These are phyloP conservation scores for Colletes latitarsis DNA, from an alignment of 1,140 invertebrate species.

Conservation along the genomic window DNA sequence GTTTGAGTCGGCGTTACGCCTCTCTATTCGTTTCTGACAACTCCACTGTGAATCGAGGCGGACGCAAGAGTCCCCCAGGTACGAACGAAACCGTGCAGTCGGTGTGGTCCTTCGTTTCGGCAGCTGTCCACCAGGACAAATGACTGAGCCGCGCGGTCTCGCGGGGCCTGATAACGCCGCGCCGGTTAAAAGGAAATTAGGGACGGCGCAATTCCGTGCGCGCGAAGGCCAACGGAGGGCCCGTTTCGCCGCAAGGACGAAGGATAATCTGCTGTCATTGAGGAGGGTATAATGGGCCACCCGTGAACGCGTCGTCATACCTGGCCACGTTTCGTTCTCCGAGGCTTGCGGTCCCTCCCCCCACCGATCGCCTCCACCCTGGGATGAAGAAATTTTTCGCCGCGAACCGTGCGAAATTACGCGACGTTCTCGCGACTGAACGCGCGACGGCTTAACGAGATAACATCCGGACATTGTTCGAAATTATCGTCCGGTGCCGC, in stretches of 20 bases:
- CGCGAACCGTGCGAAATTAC: conserved; percentile 62
- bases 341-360: neutral
- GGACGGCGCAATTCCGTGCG: conserved; percentile 43
- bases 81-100: conserved; percentile 15
- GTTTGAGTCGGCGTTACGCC: no score
- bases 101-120: conserved; percentile 62
- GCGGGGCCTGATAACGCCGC: conserved; percentile 53
- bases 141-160: conserved; percentile 33
- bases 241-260: conserved; percentile 46
- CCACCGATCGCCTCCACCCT: conserved; percentile 51
- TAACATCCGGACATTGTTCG: conserved; percentile 13
- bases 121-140: conserved; percentile 62
- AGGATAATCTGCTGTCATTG: conserved; percentile 67
- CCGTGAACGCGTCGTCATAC: conserved; percentile 49
- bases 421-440: conserved; percentile 36
- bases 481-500: neutral
- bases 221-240: conserved; percentile 34
- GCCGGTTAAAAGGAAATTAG: conserved; percentile 67
- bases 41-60: conserved; percentile 4
- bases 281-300: conserved; percentile 67
- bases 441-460: neutral
- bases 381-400: conserved; percentile 73
- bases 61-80: conserved; percentile 13
- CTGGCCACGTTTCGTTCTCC: neutral
- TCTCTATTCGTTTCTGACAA: no score